Percentiles rank a stretch among this genome's conserved stretches.
These are phyloP conservation scores for Crocallis elinguaria DNA, from an alignment of 2,888 invertebrate species.

Conservation along the genomic window DNA sequence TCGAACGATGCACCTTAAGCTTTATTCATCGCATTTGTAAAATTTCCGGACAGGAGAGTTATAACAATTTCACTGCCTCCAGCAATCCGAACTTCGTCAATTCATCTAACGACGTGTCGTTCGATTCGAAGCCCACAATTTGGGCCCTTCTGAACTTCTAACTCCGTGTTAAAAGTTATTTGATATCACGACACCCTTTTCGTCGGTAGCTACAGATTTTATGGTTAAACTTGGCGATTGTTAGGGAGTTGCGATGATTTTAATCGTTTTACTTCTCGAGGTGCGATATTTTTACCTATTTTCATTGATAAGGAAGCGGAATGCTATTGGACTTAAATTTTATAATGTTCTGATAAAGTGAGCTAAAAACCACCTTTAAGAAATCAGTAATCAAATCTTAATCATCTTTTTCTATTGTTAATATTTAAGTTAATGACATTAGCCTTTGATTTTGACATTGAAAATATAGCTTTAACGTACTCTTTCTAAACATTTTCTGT, in stretches of 20 bases:
- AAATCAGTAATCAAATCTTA: no score
- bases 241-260: constrained; percentile 12
- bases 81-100: constrained; percentile 36
- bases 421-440: no score
- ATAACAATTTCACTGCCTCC: neutral
- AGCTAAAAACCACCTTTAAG: no score
- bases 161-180: constrained; percentile 30
- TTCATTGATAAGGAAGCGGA: neutral
- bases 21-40: neutral
- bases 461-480: no score
- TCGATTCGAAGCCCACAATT: constrained; percentile 32
- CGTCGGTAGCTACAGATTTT: constrained; percentile 21
- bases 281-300: neutral
- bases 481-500: no score
- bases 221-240: constrained; percentile 22
- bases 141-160: constrained; percentile 29
- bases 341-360: no score
- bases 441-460: no score
- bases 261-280: constrained; percentile 13
- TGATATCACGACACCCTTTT: constrained; percentile 34
- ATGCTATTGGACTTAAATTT: no score
- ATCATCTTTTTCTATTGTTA: no score
- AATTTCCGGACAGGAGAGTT: neutral
- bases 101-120: constrained; percentile 34
- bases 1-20: no score